A percentile compares a stretch with the other conserved stretches of the same genome.
Conservation (phyloP, 2,113 vertebrate genomes). For the Antechinus flavipes region DNA sequence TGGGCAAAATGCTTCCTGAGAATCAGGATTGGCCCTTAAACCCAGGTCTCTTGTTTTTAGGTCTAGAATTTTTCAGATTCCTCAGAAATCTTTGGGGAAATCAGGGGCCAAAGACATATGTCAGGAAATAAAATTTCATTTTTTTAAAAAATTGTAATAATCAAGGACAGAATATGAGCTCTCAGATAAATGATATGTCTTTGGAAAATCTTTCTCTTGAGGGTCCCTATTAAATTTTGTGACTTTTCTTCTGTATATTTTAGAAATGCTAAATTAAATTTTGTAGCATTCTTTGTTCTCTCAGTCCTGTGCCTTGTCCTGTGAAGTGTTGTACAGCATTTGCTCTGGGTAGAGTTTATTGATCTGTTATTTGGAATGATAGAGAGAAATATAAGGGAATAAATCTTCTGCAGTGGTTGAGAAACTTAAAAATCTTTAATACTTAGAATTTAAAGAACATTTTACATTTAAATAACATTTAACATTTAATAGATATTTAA, state of each 20-base stretch:
- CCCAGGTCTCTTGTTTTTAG: background rate
- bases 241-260: background rate
- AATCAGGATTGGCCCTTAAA: background rate
- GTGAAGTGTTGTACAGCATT: background rate
- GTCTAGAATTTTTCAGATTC: background rate
- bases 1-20: background rate
- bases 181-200: slow-evolving; percentile 33
- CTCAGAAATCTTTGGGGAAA: background rate
- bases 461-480: background rate
- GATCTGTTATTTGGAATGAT: background rate
- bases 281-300: background rate
- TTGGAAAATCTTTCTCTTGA: background rate
- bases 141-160: slow-evolving; percentile 12
- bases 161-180: background rate
- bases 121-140: slow-evolving; percentile 40
- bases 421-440: background rate
- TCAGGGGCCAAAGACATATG: background rate
- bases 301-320: background rate
- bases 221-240: background rate
- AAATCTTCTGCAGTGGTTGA: background rate
- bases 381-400: background rate
- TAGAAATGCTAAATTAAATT: background rate
- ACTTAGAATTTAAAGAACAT: background rate
- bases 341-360: background rate
- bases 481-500: too few relatives aligned